Conservation (phyloP, 2,888 invertebrate genomes). For the Caenorhabditis imperialis region DNA sequence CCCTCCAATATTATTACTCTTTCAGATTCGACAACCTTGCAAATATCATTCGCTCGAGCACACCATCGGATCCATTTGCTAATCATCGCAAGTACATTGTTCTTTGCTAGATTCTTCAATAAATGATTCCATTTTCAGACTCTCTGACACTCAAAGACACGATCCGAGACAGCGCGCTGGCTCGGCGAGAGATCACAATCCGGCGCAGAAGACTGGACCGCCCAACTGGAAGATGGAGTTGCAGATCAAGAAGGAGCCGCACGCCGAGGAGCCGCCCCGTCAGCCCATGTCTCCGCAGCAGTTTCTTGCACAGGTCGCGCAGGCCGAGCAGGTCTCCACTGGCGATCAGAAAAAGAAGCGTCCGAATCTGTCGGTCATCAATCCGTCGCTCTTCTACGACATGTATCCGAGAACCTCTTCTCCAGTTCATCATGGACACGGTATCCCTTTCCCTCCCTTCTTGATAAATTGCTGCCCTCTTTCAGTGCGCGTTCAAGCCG, state of each 20-base stretch:
- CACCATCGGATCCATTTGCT: conserved; percentile 34
- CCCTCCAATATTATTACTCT: not conserved
- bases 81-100: conserved; percentile 3
- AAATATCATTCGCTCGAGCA: conserved; percentile 32
- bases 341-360: conserved; percentile 24
- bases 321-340: not conserved
- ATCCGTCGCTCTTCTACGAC: conserved; percentile 52
- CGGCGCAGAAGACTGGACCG: conserved; percentile 14
- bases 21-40: conserved; percentile 50
- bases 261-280: not conserved
- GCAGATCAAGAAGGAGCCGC: conserved; percentile 20
- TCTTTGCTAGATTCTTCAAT: not conserved
- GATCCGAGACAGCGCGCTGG: conserved; percentile 10
- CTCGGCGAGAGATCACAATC: conserved; percentile 14
- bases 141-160: conserved; percentile 3
- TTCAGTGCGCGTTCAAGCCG: conserved; percentile 11
- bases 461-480: too few relatives aligned
- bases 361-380: conserved; percentile 51
- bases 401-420: conserved; percentile 53
- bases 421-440: conserved; percentile 8
- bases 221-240: conserved; percentile 57
- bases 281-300: conserved; percentile 24
- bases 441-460: too few relatives aligned
- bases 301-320: conserved; percentile 26
- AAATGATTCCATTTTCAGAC: conserved; percentile 14